These are phyloP conservation scores for Vanessa cardui DNA, from an alignment of 2,888 invertebrate species.

Conservation along the genomic window DNA sequence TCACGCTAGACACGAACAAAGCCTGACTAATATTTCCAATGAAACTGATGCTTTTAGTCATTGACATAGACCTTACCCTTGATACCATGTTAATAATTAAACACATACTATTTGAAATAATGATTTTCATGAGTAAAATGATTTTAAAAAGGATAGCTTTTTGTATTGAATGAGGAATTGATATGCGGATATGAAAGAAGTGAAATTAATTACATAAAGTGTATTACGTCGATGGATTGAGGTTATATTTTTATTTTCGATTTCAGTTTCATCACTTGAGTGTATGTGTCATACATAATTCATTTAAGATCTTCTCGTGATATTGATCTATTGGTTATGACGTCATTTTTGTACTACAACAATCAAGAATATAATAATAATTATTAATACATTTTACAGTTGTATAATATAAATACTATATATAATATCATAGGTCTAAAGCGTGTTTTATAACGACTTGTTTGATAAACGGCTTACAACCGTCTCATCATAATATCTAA, in stretches of 20 bases:
- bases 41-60: slow-evolving; percentile 33
- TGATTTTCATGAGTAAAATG: slow-evolving; percentile 17
- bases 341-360: too few species aligned
- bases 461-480: too few species aligned
- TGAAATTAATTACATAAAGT: slow-evolving; percentile 2
- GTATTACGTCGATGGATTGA: not conserved
- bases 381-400: too few species aligned
- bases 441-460: too few species aligned
- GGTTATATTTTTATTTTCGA: not conserved
- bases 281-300: too few species aligned
- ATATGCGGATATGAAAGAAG: not conserved
- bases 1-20: slow-evolving; percentile 31
- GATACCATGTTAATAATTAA: slow-evolving; percentile 35
- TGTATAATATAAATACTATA: too few species aligned
- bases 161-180: not conserved
- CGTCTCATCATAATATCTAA: too few species aligned
- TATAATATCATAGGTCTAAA: too few species aligned
- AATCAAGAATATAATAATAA: too few species aligned
- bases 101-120: slow-evolving; percentile 11
- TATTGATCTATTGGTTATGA: too few species aligned
- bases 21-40: slow-evolving; percentile 35
- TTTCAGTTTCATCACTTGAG: too few species aligned
- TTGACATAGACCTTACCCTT: slow-evolving; percentile 43
- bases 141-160: slow-evolving; percentile 16
- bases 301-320: too few species aligned